These are phyloP conservation scores for Drosophila pseudotalamancana DNA, from an alignment of 2,888 invertebrate genomes.

Conservation along the genomic window DNA sequence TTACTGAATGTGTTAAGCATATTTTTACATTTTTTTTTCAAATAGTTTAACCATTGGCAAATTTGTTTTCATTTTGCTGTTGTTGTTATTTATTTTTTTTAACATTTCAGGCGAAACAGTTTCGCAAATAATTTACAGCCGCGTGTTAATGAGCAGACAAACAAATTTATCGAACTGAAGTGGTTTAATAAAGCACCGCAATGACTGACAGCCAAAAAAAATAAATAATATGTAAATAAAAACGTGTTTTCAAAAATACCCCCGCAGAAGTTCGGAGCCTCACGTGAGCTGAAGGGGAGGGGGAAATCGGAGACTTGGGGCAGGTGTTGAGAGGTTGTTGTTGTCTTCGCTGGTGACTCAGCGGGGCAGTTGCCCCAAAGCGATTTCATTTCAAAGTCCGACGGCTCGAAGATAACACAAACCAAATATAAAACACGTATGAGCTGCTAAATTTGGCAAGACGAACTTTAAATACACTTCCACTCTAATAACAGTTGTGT, in stretches of 20 bases:
- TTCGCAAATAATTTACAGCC: slow-evolving; percentile 48
- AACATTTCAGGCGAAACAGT: slow-evolving; percentile 43
- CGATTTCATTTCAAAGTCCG: slow-evolving; percentile 26
- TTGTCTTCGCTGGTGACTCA: slow-evolving; percentile 48
- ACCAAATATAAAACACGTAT: background rate
- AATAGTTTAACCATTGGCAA: background rate
- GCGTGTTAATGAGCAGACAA: slow-evolving; percentile 49
- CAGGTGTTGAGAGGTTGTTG: slow-evolving; percentile 2
- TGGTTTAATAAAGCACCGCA: slow-evolving; percentile 41
- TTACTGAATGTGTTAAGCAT: slow-evolving; percentile 40
- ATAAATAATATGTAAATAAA: slow-evolving; percentile 34
- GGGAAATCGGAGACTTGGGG: background rate
- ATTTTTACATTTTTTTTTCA: background rate
- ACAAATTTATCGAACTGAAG: slow-evolving; percentile 33
- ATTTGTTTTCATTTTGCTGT: too few relatives aligned
- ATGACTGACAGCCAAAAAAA: slow-evolving; percentile 33
- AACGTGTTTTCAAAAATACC: slow-evolving; percentile 62
- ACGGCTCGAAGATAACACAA: slow-evolving; percentile 14
- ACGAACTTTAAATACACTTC: background rate
- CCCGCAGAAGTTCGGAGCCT: slow-evolving; percentile 34
- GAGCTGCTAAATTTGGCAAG: background rate
- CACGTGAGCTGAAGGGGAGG: slow-evolving; percentile 43
- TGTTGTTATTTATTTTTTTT: slow-evolving; percentile 16
- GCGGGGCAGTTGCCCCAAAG: slow-evolving; percentile 45
- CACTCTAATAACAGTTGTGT: background rate